phyloP scores from a whole-genome alignment of 2,797 vertebrate genomes.

The Squalus acanthias region DNA sequence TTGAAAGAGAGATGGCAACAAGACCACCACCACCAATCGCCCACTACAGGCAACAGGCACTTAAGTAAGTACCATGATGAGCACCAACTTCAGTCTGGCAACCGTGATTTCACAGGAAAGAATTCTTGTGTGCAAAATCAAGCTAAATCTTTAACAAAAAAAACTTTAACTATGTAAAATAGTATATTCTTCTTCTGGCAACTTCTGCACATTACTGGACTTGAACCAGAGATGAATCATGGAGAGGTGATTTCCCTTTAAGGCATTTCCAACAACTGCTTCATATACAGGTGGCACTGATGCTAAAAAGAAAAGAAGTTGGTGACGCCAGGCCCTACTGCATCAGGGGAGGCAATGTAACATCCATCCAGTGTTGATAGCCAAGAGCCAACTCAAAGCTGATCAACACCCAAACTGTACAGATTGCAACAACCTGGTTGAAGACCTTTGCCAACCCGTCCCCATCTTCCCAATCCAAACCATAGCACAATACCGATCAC shows the following conservation, averaged over 20 bases:
- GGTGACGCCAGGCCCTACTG: background rate
- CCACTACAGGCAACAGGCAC: slow-evolving; percentile 79
- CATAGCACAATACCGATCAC: background rate
- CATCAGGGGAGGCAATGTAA: background rate
- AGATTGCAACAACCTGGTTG: background rate
- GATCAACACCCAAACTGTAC: background rate
- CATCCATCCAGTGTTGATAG: background rate
- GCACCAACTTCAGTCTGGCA: background rate
- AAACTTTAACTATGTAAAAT: background rate
- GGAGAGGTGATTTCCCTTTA: background rate
- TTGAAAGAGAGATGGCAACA: slow-evolving; percentile 73
- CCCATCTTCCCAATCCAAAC: background rate
- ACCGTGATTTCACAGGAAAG: background rate
- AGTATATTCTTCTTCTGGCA: background rate
- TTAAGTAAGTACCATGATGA: slow-evolving; percentile 67
- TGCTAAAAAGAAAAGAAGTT: background rate
- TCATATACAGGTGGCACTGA: background rate
- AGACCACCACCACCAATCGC: slow-evolving; percentile 84
- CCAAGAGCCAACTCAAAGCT: background rate
- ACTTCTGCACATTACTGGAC: background rate
- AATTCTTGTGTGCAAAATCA: background rate
- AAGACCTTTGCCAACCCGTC: background rate
- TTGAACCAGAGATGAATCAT: background rate
- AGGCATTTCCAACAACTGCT: background rate
- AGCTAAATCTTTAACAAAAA: background rate